A percentile compares a stretch with the other conserved stretches of the same genome.
Evolutionary conservation across 2,113 vertebrate genomes (phyloP).

Genomic region (Prietella phreatophila): DNA sequence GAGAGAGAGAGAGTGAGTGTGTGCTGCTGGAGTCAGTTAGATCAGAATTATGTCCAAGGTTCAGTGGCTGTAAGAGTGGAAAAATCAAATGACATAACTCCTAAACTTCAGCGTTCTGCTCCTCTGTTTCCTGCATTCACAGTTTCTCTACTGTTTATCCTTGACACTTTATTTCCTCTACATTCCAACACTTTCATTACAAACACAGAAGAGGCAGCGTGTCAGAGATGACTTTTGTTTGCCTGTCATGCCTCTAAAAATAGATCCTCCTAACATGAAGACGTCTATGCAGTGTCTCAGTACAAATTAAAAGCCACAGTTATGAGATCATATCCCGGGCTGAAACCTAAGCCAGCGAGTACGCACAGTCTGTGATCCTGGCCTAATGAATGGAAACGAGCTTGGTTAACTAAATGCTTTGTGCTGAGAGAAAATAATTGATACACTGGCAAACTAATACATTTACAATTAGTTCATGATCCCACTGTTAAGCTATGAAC

Average conservation of each 20-base stretch:
- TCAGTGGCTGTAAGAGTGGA: conserved; percentile 64
- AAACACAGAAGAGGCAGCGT: conserved; percentile 58
- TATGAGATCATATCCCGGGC: conserved; percentile 57
- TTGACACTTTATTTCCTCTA: conserved; percentile 41
- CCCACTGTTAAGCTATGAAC: conserved; percentile 57
- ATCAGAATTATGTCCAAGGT: conserved; percentile 46
- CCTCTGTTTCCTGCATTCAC: conserved; percentile 59
- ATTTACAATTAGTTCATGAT: conserved; percentile 63
- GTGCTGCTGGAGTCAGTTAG: conserved; percentile 18
- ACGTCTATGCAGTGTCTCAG: conserved; percentile 47
- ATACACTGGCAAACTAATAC: conserved; percentile 57
- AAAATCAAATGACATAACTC: conserved; percentile 69
- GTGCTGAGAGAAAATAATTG: conserved; percentile 50
- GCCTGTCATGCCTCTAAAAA: conserved; percentile 43
- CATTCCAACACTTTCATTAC: conserved; percentile 50
- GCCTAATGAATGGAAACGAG: conserved; percentile 58
- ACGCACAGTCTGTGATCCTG: conserved; percentile 57
- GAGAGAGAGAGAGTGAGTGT: neutral
- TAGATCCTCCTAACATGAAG: conserved; percentile 27
- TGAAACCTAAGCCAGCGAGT: conserved; percentile 53
- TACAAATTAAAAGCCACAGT: conserved; percentile 55
- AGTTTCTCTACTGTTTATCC: conserved; percentile 54
- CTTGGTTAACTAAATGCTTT: conserved; percentile 33
- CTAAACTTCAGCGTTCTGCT: conserved; percentile 59
- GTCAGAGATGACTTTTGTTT: conserved; percentile 49